Evolutionary conservation across 2,113 vertebrate species (phyloP).

Genomic region (Chloropsis cyanopogon): DNA sequence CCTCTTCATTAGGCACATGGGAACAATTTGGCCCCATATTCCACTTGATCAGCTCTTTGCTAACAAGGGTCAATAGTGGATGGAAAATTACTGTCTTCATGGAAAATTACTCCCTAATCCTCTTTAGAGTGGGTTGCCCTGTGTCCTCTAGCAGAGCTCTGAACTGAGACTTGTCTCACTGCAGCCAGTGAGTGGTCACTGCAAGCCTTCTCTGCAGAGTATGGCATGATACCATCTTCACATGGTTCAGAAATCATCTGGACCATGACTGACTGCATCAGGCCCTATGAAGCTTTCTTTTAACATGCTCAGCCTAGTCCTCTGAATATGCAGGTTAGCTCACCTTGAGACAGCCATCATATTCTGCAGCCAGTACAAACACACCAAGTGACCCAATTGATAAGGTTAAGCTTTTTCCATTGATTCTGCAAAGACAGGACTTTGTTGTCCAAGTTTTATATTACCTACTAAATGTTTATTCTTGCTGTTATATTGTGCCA

Average conservation of each 20-base stretch:
- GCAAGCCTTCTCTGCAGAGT: not conserved
- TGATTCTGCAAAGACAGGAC: not conserved
- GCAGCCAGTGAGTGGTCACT: not conserved
- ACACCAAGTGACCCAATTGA: not conserved
- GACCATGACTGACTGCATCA: not conserved
- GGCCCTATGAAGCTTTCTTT: not conserved
- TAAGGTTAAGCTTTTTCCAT: not conserved
- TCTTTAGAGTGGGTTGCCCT: not conserved
- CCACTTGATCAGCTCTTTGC: not conserved
- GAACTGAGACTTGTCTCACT: not conserved
- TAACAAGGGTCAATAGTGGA: not conserved
- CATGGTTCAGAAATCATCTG: not conserved
- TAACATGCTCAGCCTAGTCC: not conserved
- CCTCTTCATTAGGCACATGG: not conserved
- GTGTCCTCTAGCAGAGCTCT: not conserved
- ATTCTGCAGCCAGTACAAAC: not conserved
- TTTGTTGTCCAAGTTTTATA: not conserved
- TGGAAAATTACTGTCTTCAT: not conserved
- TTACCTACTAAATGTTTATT: not conserved
- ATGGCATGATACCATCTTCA: not conserved
- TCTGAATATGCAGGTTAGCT: not conserved
- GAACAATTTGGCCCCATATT: not conserved
- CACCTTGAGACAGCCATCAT: not conserved
- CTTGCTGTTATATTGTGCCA: not conserved
- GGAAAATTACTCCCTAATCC: not conserved